Evolutionary conservation across 2,888 invertebrate species (phyloP), one percentile per base, ranked within the genome.

Genomic region (Leptinotarsa rubiginosa): DNA sequence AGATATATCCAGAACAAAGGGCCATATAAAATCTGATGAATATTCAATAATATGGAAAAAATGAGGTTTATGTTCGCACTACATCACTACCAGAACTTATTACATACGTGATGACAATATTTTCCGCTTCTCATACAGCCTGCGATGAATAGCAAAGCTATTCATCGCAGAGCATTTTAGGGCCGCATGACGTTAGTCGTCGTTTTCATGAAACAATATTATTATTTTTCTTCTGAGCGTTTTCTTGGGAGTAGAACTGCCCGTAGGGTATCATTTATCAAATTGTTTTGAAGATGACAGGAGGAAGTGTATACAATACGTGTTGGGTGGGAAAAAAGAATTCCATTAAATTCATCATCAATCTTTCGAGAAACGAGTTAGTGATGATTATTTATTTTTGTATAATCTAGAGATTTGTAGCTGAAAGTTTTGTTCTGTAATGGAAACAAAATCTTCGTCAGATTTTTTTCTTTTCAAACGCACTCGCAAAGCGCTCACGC

Each of bases 41-140:
- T 41, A 41, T 41, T 41, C 41, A 41, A 41, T 41, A 41, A 52
- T n/a, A n/a, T n/a, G 52, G 52, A 52, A 52, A 41, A 10, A 41
- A 41, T 41, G 41, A 41, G 41, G 52, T 52, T 25, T 65, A 84
- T 84, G 82, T 84, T 85, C 83, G 83, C 81, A 83, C 79, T 81
- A 79, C 83, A 82, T 84, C 84, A 83, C 81, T 82, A 81, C 83
- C 83, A 83, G 83, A 81, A 82, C 84, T 85, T 86, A 86, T 86
- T 85, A 85, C 83, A 83, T 85, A 85, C 86, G 86, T 85, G 86
- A 84, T 83, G 83, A 85, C 84, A 85, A 85, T 86, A 83, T 84
- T 81, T 82, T 82, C 82, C 78, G 75, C 69, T 65, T 79, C 82
- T 76, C 64, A 67, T 47, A 77, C 81, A 78, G 67, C 79, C 18